Evolutionary conservation across 2,797 vertebrate species (phyloP), one percentile per base, ranked within the genome.

Genomic region (Catamblyrhynchus diadema): DNA sequence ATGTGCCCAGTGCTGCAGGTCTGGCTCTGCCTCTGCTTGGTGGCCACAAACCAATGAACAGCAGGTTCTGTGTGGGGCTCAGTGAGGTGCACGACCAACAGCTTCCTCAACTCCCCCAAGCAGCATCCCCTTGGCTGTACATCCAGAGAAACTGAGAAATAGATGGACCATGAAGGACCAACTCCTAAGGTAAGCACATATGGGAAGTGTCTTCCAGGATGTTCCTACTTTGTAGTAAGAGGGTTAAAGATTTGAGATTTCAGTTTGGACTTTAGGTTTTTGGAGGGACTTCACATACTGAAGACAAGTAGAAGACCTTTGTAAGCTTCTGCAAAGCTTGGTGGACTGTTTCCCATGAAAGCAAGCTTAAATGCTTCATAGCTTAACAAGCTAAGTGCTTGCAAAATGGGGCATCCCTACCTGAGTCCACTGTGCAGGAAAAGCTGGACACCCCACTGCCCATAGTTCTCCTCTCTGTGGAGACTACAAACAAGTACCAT

Each of bases 51-150:
- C 42, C 51, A 79, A 24, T 19, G 65, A 86, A 14, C 39, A 70
- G 39, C 1, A 9, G 64, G 30, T 21, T 87, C 30, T 59, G 25
- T 0, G 0, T 0, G 0, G 35, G 50, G 21, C 32, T 82, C 75
- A 42, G 14, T 7, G 35, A 74, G 42, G 15, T 8, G 21, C 20
- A 25, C 42, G 45, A 71, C 2, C 8, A 86, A 51, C 25, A 81
- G 17, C 44, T 73, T 69, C 37, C 37, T 8, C 17, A 39, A 44
- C 4, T 66, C 7, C 22, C 23, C 5, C 17, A 42, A 27, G 33
- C 19, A 84, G 17, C 12, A 9, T 54, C 11, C 44, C 13, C 33
- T 81, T 44, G 39, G 11, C 37, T 65, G 30, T 37, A n/a, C 21
- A 53, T 25, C 16, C 70, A 71, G 51, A 86, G 39, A 86, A 81